A percentile compares a stretch with the other conserved stretches of the same genome.
Evolutionary conservation across 2,797 vertebrate genomes (phyloP).

Genomic region (Poeciliopsis infans): DNA sequence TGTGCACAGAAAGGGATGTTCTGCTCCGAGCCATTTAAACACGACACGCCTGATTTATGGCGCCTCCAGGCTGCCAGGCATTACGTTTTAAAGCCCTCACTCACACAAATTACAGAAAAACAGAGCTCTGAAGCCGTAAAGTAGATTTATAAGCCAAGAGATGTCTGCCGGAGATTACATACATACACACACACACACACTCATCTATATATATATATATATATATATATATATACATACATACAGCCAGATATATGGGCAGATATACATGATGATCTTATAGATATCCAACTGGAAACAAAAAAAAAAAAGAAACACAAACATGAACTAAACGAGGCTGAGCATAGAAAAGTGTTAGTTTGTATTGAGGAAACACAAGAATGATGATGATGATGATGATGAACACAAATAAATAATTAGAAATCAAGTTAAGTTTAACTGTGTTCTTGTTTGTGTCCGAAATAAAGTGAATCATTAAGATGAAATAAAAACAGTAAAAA

Average conservation of each 20-base stretch:
- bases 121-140: constrained; percentile 18
- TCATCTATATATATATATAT: neutral
- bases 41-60: constrained; percentile 37
- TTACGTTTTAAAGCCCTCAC: constrained; percentile 35
- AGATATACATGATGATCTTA: neutral
- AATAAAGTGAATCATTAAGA: no score
- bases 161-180: neutral
- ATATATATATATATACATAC: neutral
- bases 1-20: constrained; percentile 56
- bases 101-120: constrained; percentile 37
- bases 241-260: neutral
- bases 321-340: neutral
- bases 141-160: constrained; percentile 31
- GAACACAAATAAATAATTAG: neutral
- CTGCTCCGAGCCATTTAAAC: constrained; percentile 32
- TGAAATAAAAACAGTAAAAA: neutral
- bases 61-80: constrained; percentile 36
- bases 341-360: neutral
- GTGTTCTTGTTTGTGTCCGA: no score
- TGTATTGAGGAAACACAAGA: neutral
- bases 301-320: neutral
- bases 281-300: neutral
- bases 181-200: neutral
- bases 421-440: no score
- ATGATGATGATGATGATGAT: neutral